Conservation (phyloP, 1,140 invertebrate species). For the Papilio xuthus region DNA sequence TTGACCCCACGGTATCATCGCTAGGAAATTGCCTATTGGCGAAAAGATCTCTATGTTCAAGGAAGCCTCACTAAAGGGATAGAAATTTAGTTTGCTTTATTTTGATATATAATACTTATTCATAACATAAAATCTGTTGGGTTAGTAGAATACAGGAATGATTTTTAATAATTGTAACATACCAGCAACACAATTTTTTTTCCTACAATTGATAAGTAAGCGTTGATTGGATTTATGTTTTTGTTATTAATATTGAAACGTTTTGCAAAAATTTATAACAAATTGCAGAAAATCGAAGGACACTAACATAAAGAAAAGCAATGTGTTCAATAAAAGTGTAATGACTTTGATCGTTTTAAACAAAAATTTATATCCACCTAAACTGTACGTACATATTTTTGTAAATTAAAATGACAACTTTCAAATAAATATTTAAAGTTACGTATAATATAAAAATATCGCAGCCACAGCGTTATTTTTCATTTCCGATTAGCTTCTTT, state of each 20-base stretch:
- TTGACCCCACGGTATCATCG: conserved; percentile 76
- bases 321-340: no score
- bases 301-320: no score
- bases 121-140: background rate
- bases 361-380: background rate
- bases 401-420: background rate
- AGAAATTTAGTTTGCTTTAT: conserved; percentile 9
- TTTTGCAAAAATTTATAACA: no score
- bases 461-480: conserved; percentile 9
- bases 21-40: conserved; percentile 73
- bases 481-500: conserved; percentile 38
- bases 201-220: no score
- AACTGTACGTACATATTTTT: background rate
- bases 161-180: background rate
- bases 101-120: conserved; percentile 5
- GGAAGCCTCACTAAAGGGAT: conserved; percentile 18
- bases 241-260: no score
- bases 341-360: background rate
- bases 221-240: no score
- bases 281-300: no score
- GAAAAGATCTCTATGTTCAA: conserved; percentile 45
- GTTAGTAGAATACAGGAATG: background rate
- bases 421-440: background rate
- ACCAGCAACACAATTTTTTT: no score
- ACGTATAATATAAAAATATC: background rate